Conservation (phyloP, 1,140 invertebrate genomes). For the Lordiphosa mommai region DNA sequence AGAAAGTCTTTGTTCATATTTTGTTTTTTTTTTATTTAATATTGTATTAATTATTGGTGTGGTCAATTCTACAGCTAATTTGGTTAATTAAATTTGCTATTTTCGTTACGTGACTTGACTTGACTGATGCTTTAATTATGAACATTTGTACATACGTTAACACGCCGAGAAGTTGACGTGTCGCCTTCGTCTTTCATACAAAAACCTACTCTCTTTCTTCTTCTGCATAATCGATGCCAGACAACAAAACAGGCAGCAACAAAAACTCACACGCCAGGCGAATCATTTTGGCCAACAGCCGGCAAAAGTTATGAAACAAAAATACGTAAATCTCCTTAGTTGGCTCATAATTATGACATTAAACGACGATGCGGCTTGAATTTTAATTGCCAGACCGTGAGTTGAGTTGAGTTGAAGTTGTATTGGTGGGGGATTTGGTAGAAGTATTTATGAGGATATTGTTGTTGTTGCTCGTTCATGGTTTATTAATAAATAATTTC, state of each 20-base stretch:
- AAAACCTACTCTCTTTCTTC: conserved; percentile 32
- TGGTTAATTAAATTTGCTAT: conserved; percentile 68
- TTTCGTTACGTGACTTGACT: conserved; percentile 58
- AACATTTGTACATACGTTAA: conserved; percentile 45
- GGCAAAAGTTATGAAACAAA: conserved; percentile 65
- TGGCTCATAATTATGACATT: conserved; percentile 78
- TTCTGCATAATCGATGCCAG: conserved; percentile 63
- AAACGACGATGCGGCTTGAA: conserved; percentile 71
- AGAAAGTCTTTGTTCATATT: conserved; percentile 2
- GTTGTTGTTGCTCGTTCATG: conserved; percentile 44
- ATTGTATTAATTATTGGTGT: conserved; percentile 27
- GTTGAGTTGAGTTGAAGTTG: conserved; percentile 19
- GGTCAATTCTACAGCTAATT: conserved; percentile 56
- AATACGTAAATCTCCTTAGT: conserved; percentile 77
- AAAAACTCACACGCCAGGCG: conserved; percentile 31
- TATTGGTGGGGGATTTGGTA: not conserved
- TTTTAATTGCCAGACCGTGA: conserved; percentile 66
- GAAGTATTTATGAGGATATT: conserved; percentile 10
- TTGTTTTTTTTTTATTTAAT: conserved; percentile 7
- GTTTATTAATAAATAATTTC: conserved; percentile 74
- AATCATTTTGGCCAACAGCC: conserved; percentile 7
- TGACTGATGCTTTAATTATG: conserved; percentile 60
- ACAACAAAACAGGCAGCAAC: not conserved
- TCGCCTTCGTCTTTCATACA: conserved; percentile 10
- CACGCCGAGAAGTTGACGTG: conserved; percentile 54